Evolutionary conservation across 2,888 invertebrate genomes (phyloP).

Genomic region (Anoplius nigerrimus): DNA sequence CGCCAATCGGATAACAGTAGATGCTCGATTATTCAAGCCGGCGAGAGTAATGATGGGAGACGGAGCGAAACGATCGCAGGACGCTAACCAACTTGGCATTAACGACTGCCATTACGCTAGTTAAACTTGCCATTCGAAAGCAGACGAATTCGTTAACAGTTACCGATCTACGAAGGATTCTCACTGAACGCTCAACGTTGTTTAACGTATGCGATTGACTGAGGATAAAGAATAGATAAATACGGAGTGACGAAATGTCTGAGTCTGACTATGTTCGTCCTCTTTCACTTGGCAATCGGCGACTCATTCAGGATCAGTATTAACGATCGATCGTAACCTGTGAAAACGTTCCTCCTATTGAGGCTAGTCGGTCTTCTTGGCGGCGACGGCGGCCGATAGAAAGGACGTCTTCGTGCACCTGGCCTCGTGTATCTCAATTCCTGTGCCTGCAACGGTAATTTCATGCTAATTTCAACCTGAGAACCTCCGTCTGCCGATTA

Average conservation of each 20-base stretch:
- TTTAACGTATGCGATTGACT: too few species aligned
- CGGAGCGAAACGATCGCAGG: too few species aligned
- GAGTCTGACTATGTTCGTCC: not conserved
- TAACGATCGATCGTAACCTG: conserved; percentile 53
- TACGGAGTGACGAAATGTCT: not conserved
- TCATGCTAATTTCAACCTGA: not conserved
- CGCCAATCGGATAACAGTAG: not conserved
- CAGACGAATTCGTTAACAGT: too few species aligned
- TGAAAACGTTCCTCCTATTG: conserved; percentile 68
- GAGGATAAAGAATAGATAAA: not conserved
- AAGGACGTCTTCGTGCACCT: conserved; percentile 59
- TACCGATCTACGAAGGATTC: too few species aligned
- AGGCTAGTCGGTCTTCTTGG: conserved; percentile 49
- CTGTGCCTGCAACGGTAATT: conserved; percentile 62
- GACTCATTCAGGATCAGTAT: too few species aligned
- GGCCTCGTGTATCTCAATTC: conserved; percentile 64
- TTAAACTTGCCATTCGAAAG: too few species aligned
- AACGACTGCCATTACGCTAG: too few species aligned
- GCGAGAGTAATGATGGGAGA: too few species aligned
- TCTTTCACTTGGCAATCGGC: too few species aligned
- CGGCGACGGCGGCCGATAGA: conserved; percentile 55
- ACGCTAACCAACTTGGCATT: too few species aligned
- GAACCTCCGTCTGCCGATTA: too few species aligned
- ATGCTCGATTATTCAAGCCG: not conserved
- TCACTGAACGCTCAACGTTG: too few species aligned